Evolutionary conservation across 2,113 vertebrate species (phyloP).

Genomic region (Passer montanus): DNA sequence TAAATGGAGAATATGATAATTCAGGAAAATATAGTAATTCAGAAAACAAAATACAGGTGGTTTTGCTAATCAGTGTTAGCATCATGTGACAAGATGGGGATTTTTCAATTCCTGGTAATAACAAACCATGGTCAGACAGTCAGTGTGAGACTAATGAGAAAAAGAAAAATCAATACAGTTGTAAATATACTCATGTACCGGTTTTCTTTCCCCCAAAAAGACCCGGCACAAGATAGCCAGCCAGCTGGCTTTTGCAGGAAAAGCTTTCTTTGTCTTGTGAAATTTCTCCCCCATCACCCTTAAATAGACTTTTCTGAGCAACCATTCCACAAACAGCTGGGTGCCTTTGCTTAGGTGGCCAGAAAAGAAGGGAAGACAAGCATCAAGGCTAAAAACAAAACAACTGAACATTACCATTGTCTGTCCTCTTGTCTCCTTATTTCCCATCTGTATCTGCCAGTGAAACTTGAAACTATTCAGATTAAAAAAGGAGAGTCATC

Average conservation of each 20-base stretch:
- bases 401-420: conserved; percentile 2
- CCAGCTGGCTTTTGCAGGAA: conserved; percentile 12
- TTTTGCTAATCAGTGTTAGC: background rate
- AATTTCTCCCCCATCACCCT: conserved; percentile 1
- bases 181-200: background rate
- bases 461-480: conserved; percentile 30
- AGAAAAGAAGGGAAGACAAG: conserved; percentile 23
- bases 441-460: conserved; percentile 25
- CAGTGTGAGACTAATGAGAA: background rate
- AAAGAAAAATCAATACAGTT: conserved; percentile 12
- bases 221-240: background rate
- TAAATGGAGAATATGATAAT: background rate
- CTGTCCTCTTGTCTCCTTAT: background rate
- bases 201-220: background rate
- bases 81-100: background rate
- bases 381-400: conserved; percentile 36
- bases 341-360: background rate
- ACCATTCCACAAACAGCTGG: conserved; percentile 25
- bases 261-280: conserved; percentile 6
- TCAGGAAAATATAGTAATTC: background rate
- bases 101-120: conserved; percentile 14
- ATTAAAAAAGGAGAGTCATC: background rate
- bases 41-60: background rate
- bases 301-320: conserved; percentile 1
- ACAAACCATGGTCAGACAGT: background rate